A percentile compares a stretch with the other conserved stretches of the same genome.
Evolutionary conservation across 2,797 vertebrate genomes (phyloP).

Genomic region (Masticophis lateralis): DNA sequence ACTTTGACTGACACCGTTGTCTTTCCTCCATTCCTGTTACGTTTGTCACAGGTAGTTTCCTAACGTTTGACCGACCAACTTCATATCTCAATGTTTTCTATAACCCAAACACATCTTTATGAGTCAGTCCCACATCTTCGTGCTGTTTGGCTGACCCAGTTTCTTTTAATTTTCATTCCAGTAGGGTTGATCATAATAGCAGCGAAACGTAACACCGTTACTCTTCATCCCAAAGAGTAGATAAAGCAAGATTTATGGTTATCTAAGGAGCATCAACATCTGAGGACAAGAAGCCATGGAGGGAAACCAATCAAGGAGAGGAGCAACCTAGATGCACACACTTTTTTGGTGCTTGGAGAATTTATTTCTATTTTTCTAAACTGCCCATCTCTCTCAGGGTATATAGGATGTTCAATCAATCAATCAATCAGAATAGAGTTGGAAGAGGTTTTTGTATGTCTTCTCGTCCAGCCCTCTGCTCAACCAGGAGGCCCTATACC

Average conservation of each 20-base stretch:
- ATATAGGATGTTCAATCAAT: too few species aligned
- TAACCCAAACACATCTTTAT: slow-evolving; percentile 7
- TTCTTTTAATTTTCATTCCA: background rate
- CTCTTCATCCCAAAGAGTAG: background rate
- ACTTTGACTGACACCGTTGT: background rate
- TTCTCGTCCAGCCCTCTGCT: too few species aligned
- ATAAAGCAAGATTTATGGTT: background rate
- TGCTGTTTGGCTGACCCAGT: background rate
- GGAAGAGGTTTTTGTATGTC: too few species aligned
- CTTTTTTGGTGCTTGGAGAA: too few species aligned
- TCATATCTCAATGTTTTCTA: background rate
- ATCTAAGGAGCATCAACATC: background rate
- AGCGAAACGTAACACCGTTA: background rate
- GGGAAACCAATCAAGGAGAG: too few species aligned
- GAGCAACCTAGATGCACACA: background rate
- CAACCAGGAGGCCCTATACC: too few species aligned
- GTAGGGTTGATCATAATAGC: background rate
- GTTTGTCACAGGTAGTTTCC: background rate
- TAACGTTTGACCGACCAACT: background rate
- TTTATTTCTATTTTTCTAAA: too few species aligned
- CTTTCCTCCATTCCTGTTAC: slow-evolving; percentile 15
- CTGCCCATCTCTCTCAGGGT: too few species aligned
- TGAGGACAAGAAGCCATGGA: too few species aligned
- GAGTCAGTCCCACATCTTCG: background rate
- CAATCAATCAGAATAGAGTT: too few species aligned